Evolutionary conservation across 2,113 vertebrate species (phyloP), one percentile per base, ranked within the genome.

Genomic region (Sphaerodactylus townsendi): DNA sequence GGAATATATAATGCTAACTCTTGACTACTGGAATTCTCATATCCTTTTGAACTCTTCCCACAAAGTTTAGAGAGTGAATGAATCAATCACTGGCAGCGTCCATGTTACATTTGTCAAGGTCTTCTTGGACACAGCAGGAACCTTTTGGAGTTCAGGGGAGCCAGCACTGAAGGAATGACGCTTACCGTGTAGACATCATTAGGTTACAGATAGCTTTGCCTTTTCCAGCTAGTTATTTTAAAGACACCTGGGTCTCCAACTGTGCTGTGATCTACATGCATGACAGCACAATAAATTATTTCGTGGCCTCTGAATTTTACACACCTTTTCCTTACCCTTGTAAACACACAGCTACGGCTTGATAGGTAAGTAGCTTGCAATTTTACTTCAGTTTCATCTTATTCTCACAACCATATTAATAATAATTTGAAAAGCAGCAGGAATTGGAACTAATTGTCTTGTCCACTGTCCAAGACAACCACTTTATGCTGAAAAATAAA

Each of bases 191-290:
- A 66, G 79, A 50, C 75, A 59, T 65, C n/a, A 1, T 39, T 86
- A 50, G 14, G 65, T 77, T 62, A 19, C 28, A 80, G 65, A 33
- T 79, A 79, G 73, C 21, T 79, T 62, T 25, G 68, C 77, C 62
- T 78, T 73, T 79, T 79, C 70, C 84, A 85, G 79, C 59, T 77
- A 56, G 13, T 79, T 86, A 53, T 1, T 64, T 37, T 37, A 62
- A 85, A 70, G 77, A 53, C 35, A 35, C 0, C 3, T 5, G 70
- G 48, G 17, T 56, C 21, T 80, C 66, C 79, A 37, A 5, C 46
- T 25, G 74, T 0, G 64, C 64, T 68, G 30, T n/a, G 71, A 41
- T 64, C 78, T 77, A 7, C 83, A 81, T 79, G 41, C 69, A 1
- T 1, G 19, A 64, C 66, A 56, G 15, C 39, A 78, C 25, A 10